Evolutionary conservation across 2,888 invertebrate species (phyloP).

Genomic region (Venusia cambrica): DNA sequence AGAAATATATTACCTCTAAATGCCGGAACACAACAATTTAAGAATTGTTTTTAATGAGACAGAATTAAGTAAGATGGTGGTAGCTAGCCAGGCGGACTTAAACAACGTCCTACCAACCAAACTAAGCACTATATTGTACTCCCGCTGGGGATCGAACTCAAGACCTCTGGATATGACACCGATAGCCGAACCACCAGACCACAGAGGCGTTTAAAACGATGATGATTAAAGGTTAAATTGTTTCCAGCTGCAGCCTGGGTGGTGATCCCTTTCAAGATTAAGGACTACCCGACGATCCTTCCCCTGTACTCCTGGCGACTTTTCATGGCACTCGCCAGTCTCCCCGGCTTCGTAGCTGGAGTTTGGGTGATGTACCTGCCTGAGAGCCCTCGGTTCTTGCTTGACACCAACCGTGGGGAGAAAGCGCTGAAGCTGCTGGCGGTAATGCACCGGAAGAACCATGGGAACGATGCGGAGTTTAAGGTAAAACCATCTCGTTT

Average conservation of each 20-base stretch:
- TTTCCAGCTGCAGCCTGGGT: slow-evolving; percentile 85
- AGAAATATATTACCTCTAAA: no score
- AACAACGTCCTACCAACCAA: no score
- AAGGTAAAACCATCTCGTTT: slow-evolving; percentile 58
- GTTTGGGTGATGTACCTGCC: slow-evolving; percentile 81
- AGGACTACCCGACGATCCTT: slow-evolving; percentile 49
- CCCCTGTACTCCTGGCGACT: slow-evolving; percentile 87
- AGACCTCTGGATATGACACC: no score
- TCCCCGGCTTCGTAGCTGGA: slow-evolving; percentile 84
- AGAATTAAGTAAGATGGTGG: no score
- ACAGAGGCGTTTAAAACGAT: no score
- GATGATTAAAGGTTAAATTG: no score
- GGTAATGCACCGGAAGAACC: slow-evolving; percentile 78
- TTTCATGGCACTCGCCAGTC: slow-evolving; percentile 82
- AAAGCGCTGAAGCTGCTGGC: slow-evolving; percentile 82
- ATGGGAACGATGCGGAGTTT: slow-evolving; percentile 68
- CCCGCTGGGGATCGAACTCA: no score
- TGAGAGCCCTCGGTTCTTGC: slow-evolving; percentile 86
- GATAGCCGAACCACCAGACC: no score
- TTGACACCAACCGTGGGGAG: slow-evolving; percentile 80
- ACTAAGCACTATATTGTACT: no score
- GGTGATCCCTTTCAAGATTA: slow-evolving; percentile 79
- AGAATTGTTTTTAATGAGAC: no score
- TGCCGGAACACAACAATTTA: no score
- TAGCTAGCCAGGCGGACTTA: no score